Base-by-base conservation (phyloP, 2,888 invertebrate genomes). In the Pollenia amentaria region DNA sequence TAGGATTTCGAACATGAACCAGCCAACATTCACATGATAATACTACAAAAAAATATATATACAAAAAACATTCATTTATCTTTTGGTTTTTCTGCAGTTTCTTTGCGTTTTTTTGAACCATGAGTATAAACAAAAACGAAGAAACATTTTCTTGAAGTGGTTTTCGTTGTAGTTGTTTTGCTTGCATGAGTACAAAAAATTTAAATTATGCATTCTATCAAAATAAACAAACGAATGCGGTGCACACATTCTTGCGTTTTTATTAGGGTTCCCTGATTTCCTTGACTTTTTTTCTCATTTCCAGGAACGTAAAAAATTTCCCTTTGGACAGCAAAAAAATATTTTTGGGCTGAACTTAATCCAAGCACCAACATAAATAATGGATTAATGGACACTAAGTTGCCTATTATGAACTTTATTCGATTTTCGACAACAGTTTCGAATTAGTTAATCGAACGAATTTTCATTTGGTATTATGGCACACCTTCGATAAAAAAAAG, bases 101-200 rank as follows among this genome's bases (percentile, higher is more conserved):
- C 51, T 69, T 62, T 18, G 4, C 51, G 16, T 64, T n/a, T 62
- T 42, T 40, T 38, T 73, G 8, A n/a, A 10, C 40, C 29, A 38
- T 21, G 21, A 65, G 14, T 21, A 14, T 57, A 60, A 72, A 42
- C 14, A 40, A 40, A 64, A 76, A 51, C 21, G 16, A 64, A 62
- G 16, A 70, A 51, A 21, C 40, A 64, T 46, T 64, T 42, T 64
- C 75, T 76, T 42, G 42, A 76, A 76, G 64, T 76, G 64, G 75
- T 76, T 76, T 70, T 64, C 51, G 9, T 76, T 76, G 51, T 64
- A 64, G 18, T 53, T 51, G 40, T 64, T 53, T 51, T 51, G 48
- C 40, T 72, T 55, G 21, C 10, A 44, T 65, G 11, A 16, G n/a
- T 9, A 51, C 38, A 51, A 75, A 75, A 62, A 42, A 75, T 42